Percentiles rank a stretch among this genome's conserved stretches.
These are phyloP conservation scores for Eptesicus fuscus DNA, from an alignment of 2,113 vertebrate genomes.

Conservation along the genomic window DNA sequence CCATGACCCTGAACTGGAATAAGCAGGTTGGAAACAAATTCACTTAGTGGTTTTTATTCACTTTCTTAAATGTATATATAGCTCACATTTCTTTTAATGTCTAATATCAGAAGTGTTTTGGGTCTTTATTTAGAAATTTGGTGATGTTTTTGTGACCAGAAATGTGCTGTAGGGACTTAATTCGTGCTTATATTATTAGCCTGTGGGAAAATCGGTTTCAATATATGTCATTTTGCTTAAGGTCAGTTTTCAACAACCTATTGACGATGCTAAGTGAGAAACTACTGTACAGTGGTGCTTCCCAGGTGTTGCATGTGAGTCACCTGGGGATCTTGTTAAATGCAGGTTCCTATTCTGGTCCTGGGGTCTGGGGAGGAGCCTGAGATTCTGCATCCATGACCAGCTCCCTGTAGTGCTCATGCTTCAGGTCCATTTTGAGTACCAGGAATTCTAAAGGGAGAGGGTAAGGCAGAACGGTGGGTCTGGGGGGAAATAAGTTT, in stretches of 20 bases:
- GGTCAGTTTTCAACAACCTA: not conserved
- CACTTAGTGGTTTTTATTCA: not conserved
- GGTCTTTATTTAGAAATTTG: not conserved
- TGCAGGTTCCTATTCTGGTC: not conserved
- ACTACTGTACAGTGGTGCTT: not conserved
- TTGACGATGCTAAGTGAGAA: not conserved
- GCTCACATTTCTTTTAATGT: not conserved
- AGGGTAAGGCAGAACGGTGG: not conserved
- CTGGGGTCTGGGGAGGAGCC: not conserved
- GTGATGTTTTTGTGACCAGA: not conserved
- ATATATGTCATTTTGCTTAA: not conserved
- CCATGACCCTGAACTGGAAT: not conserved
- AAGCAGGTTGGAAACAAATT: not conserved
- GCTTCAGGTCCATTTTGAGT: not conserved
- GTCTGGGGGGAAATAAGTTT: not conserved
- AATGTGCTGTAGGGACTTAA: not conserved
- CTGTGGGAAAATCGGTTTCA: not conserved
- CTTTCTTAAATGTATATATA: not conserved
- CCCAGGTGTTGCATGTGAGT: not conserved
- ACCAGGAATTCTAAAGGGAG: not conserved
- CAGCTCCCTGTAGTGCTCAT: not conserved
- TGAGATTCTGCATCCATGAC: not conserved
- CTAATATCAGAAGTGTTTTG: not conserved
- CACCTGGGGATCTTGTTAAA: not conserved
- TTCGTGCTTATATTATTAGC: not conserved